These are phyloP conservation scores for Toxonevra muliebris DNA, from an alignment of 2,888 invertebrate species.

Conservation along the genomic window DNA sequence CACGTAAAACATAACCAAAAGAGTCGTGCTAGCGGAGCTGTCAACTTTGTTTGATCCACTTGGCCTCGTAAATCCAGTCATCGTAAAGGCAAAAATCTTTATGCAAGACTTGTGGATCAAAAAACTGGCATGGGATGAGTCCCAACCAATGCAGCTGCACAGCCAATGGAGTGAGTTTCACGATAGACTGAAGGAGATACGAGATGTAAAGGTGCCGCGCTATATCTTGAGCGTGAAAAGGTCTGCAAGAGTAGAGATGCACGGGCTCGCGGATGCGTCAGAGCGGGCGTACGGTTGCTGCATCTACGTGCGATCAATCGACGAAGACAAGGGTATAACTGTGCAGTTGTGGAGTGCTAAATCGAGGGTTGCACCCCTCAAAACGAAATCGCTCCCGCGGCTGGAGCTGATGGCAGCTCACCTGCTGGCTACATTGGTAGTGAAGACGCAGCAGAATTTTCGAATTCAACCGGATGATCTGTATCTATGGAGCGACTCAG, in stretches of 20 bases:
- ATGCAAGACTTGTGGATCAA: slow-evolving; percentile 34
- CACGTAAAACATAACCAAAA: too few relatives aligned
- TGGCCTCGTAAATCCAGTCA: too few relatives aligned
- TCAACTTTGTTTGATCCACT: slow-evolving; percentile 33
- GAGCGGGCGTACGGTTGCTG: slow-evolving; percentile 33
- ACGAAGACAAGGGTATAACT: slow-evolving; percentile 18
- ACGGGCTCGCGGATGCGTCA: slow-evolving; percentile 34
- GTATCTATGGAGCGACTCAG: slow-evolving; percentile 35
- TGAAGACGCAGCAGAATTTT: slow-evolving; percentile 25
- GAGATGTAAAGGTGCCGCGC: slow-evolving; percentile 17
- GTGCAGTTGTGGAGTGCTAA: slow-evolving; percentile 31
- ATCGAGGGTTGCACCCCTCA: slow-evolving; percentile 33
- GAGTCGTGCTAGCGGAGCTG: too few relatives aligned
- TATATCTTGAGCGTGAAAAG: slow-evolving; percentile 11
- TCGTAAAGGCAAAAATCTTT: slow-evolving; percentile 32
- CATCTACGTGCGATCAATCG: slow-evolving; percentile 19
- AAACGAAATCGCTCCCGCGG: slow-evolving; percentile 31
- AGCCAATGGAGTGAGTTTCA: slow-evolving; percentile 25
- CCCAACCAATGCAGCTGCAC: slow-evolving; percentile 14
- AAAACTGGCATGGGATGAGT: slow-evolving; percentile 31
- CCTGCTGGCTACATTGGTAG: slow-evolving; percentile 23
- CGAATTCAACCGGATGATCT: slow-evolving; percentile 10
- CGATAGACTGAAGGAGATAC: slow-evolving; percentile 7
- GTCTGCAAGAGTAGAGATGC: slow-evolving; percentile 13
- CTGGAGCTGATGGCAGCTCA: slow-evolving; percentile 28